Conservation (phyloP, 2,888 invertebrate species). For the Cerceris rybyensis region DNA sequence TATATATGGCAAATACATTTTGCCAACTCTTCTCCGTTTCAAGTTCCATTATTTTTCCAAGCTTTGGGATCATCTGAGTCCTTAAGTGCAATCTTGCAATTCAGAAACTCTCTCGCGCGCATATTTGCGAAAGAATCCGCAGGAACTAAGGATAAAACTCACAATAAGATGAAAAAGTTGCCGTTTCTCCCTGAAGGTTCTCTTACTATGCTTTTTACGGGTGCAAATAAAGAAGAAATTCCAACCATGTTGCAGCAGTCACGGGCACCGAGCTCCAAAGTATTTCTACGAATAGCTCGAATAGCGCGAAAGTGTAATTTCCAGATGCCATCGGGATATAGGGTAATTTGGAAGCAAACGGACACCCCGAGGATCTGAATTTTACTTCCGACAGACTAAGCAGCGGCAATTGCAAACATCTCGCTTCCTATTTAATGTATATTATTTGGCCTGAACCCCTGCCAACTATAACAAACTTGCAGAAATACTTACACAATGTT, state of each 20-base stretch:
- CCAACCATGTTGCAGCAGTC: not conserved
- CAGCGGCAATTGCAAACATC: not conserved
- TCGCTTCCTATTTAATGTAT: not conserved
- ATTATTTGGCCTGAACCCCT: too few species aligned
- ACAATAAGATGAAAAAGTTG: conserved; percentile 4
- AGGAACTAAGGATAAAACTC: not conserved
- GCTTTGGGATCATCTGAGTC: not conserved
- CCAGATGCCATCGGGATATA: conserved; percentile 2
- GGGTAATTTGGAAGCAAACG: not conserved
- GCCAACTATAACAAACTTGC: too few species aligned
- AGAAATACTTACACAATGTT: too few species aligned
- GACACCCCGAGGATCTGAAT: not conserved
- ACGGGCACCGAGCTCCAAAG: conserved; percentile 12
- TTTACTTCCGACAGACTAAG: not conserved
- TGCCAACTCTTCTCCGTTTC: too few species aligned
- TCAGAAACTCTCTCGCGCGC: not conserved
- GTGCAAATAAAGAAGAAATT: conserved; percentile 6
- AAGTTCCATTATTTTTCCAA: not conserved
- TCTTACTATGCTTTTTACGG: conserved; percentile 1
- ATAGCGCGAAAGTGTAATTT: conserved; percentile 22
- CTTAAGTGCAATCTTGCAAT: not conserved
- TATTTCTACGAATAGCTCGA: conserved; percentile 23
- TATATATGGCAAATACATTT: too few species aligned
- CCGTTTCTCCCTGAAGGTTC: not conserved
- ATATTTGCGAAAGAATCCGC: not conserved